Conservation (phyloP, 1,140 invertebrate species). For the Ceratina australensis region DNA sequence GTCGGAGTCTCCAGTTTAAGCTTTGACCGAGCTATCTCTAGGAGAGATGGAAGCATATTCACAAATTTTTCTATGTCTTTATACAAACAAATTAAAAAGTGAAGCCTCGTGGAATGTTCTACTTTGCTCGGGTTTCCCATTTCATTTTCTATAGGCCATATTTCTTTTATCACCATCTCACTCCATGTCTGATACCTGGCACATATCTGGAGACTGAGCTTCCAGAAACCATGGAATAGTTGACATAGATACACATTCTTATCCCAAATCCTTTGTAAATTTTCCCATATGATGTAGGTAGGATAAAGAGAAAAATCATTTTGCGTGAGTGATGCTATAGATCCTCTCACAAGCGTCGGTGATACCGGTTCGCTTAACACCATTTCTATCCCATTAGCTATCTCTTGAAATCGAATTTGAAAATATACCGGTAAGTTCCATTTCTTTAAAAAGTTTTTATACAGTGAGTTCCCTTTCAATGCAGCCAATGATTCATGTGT, state of each 20-base stretch:
- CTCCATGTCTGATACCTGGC: conserved; percentile 88
- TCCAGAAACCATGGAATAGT: conserved; percentile 91
- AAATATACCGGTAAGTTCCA: conserved; percentile 98
- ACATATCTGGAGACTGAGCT: conserved; percentile 90
- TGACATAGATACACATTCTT: conserved; percentile 87
- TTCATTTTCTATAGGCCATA: conserved; percentile 70
- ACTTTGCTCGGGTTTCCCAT: conserved; percentile 55
- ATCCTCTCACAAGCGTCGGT: conserved; percentile 67
- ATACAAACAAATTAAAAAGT: conserved; percentile 79
- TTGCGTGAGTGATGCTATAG: conserved; percentile 60
- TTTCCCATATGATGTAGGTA: conserved; percentile 81
- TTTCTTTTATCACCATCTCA: conserved; percentile 74
- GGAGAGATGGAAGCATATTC: conserved; percentile 75
- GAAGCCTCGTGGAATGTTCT: conserved; percentile 66
- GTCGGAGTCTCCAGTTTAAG: conserved; percentile 63
- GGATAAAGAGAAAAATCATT: conserved; percentile 79
- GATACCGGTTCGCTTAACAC: conserved; percentile 78
- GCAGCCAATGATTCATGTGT: conserved; percentile 79
- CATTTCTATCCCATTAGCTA: conserved; percentile 85
- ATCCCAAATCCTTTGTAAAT: conserved; percentile 86
- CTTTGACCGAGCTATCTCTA: conserved; percentile 76
- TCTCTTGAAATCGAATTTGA: conserved; percentile 96
- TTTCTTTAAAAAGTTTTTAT: conserved; percentile 87
- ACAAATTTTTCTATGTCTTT: conserved; percentile 77
- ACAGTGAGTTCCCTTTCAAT: conserved; percentile 84